phyloP scores from a whole-genome alignment of 2,113 vertebrate species.

The Manacus vitellinus region DNA sequence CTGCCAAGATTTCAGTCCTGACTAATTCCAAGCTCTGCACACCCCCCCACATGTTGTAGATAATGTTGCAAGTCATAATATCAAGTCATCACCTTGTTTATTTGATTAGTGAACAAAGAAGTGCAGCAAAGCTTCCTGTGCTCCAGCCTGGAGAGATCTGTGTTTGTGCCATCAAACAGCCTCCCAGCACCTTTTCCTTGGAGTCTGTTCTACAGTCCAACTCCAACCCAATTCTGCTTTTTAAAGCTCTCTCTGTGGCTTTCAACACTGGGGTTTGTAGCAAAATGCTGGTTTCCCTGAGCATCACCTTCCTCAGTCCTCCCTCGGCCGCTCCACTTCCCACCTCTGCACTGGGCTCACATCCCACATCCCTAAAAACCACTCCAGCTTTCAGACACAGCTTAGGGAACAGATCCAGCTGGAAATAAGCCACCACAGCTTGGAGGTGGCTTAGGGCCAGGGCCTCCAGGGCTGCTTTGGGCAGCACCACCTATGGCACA shows the following conservation, averaged over 20 bases:
- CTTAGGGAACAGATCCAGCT: not conserved
- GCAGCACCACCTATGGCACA: not conserved
- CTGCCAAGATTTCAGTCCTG: not conserved
- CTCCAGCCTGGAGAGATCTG: accelerated
- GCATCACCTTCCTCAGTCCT: not conserved
- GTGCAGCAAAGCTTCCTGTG: not conserved
- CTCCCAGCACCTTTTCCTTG: not conserved
- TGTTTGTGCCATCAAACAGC: accelerated
- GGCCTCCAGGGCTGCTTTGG: not conserved
- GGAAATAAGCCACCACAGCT: not conserved
- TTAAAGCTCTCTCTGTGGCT: not conserved
- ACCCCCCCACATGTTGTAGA: not conserved
- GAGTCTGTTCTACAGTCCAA: not conserved
- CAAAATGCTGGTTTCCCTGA: not conserved
- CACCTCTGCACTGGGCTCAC: not conserved
- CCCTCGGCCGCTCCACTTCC: not conserved
- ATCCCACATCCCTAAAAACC: not conserved
- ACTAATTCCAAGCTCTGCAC: not conserved
- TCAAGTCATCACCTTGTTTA: not conserved
- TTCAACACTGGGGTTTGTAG: not conserved
- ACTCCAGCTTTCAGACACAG: not conserved
- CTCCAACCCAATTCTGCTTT: not conserved
- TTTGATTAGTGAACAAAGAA: not conserved
- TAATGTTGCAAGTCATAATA: accelerated
- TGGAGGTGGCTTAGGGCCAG: not conserved